Percentiles rank a stretch among this genome's conserved stretches.
Evolutionary conservation across 1,140 invertebrate species (phyloP).

Genomic region (Trialeurodes vaporariorum): DNA sequence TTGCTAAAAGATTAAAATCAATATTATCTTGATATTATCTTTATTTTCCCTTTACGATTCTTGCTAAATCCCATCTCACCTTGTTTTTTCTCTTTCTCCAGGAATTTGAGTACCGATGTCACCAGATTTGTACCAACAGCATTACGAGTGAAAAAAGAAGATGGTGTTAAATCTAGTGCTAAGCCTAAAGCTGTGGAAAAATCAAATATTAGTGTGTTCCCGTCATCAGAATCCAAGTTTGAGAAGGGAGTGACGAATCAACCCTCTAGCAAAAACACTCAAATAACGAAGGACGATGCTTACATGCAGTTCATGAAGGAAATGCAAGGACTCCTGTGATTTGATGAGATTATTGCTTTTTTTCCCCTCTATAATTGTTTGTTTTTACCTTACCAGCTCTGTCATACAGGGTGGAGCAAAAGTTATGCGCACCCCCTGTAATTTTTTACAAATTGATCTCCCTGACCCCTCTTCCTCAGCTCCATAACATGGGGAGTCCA

Average conservation of each 20-base stretch:
- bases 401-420: too few species aligned
- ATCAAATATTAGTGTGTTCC: conserved; percentile 29
- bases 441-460: too few species aligned
- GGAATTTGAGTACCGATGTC: conserved; percentile 87
- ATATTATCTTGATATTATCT: too few species aligned
- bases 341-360: too few species aligned
- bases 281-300: conserved; percentile 87
- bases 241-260: conserved; percentile 27
- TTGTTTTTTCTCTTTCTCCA: conserved; percentile 25
- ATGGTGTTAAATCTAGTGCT: conserved; percentile 36
- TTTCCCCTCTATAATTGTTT: too few species aligned
- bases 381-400: too few species aligned
- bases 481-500: too few species aligned
- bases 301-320: conserved; percentile 98
- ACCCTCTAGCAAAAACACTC: conserved; percentile 31
- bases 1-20: too few species aligned
- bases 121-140: conserved; percentile 90
- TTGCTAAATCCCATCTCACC: too few species aligned
- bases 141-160: conserved; percentile 76
- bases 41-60: too few species aligned
- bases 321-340: conserved; percentile 83
- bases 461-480: too few species aligned
- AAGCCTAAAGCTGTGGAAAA: conserved; percentile 27
- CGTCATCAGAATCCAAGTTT: conserved; percentile 28
- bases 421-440: too few species aligned